Evolutionary conservation across 1,140 invertebrate genomes (phyloP).

Genomic region (Steinernema khuongi): DNA sequence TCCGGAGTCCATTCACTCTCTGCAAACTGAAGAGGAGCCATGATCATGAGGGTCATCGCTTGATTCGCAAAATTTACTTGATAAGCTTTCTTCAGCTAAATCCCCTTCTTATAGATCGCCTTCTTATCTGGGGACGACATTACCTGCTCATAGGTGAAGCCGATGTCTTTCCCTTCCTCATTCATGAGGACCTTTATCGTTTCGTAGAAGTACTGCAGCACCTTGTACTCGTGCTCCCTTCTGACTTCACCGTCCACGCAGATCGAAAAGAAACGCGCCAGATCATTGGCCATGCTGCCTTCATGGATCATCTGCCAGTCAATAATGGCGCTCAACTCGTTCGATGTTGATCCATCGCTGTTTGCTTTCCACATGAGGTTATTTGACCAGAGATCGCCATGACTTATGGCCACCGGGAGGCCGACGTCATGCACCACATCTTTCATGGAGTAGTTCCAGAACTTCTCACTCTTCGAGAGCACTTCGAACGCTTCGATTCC

Average conservation of each 20-base stretch:
- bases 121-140: not conserved
- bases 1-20: too few species aligned
- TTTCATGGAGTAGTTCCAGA: constrained; percentile 1
- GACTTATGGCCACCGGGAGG: not conserved
- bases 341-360: not conserved
- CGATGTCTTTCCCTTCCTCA: not conserved
- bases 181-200: not conserved
- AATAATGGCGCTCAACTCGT: constrained; percentile 20
- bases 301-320: constrained; percentile 21
- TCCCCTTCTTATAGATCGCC: not conserved
- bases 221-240: constrained; percentile 10
- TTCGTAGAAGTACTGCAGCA: constrained; percentile 4
- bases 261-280: not conserved
- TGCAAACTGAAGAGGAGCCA: not conserved
- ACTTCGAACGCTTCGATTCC: not conserved
- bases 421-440: not conserved
- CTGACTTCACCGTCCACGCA: constrained; percentile 17
- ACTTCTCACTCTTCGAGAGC: not conserved
- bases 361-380: constrained; percentile 23
- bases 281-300: constrained; percentile 18
- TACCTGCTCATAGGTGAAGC: constrained; percentile 19
- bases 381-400: constrained; percentile 23
- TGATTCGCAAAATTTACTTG: not conserved
- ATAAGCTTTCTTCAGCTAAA: constrained; percentile 11
- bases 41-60: not conserved